Base-by-base conservation (phyloP, 2,797 vertebrate species). In the Masticophis lateralis region DNA sequence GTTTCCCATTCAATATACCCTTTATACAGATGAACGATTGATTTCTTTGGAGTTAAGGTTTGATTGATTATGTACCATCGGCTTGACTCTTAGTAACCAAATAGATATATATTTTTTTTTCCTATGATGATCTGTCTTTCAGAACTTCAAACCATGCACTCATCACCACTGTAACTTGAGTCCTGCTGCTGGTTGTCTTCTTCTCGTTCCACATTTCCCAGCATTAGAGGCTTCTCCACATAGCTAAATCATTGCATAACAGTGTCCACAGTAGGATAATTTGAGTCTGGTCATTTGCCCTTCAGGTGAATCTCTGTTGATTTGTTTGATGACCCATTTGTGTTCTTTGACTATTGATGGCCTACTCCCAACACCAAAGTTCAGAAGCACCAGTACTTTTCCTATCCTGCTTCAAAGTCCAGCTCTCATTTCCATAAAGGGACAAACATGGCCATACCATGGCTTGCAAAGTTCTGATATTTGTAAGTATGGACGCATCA, bases 1-100 rank as follows among this genome's bases (percentile, higher is more conserved):
- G 13, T 59, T 92, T 87, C 32, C 53, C 13, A 3, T 28, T 83
- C 83, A 0, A 0, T 0, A 25, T 56, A 0, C 83, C 92, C 56
- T 91, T 92, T 63, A 55, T 10, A 66, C 90, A 93, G 88, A 92
- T 92, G 27, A 74, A 69, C 2, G 22, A 57, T 0, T 1, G 27
- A 55, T 90, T 89, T 0, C 87, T 61, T 10, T 3, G 32, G 61
- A 18, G 56, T 61, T 37, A 16, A 87, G 83, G 63, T n/a, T 66
- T n/a, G 63, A n/a, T 66, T n/a, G 28, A n/a, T 66, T 5, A n/a
- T n/a, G 12, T n/a, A 5, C 0, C 55, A n/a, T 37, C 57, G 4
- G 88, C 87, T 28, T 86, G 56, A 10, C 57, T 90, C 61, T 86
- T 63, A 53, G 28, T 90, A 12, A 90, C 22, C 11, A 4, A 53